Evolutionary conservation across 1,140 invertebrate species (phyloP), one percentile per base, ranked within the genome.

Genomic region (Conus ventricosus): DNA sequence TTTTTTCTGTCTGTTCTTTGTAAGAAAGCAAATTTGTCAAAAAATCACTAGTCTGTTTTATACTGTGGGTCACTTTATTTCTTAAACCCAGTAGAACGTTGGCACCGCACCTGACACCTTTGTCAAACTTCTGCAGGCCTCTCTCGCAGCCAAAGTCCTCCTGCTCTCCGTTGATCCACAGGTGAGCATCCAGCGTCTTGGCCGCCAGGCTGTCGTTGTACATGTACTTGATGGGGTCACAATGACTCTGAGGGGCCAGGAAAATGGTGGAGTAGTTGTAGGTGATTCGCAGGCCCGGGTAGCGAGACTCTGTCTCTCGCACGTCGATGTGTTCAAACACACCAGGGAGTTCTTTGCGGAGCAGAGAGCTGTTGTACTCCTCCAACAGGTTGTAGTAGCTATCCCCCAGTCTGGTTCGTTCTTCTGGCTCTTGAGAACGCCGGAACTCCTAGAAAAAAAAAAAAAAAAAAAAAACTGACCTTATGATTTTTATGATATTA

Each of bases 371-470:
- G 81, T 94, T 94, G 89, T 95, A 95, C 87, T 95, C 94, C 76
- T 95, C 95, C 11, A 95, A 91, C 1, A 95, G 91, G 89, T 95
- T 95, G 90, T 92, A 95, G 88, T 94, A 95, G 89, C 95, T 95
- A 55, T 91, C 91, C 4, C 90, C 90, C 80, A 94, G 93, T 39
- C 89, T 85, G 11, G 90, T 88, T 71, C 92, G 89, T 88, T 95
- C 92, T 15, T 87, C 85, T 39, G 95, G 95, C 86, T 95, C 95
- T 89, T 95, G 94, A 39, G 95, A 94, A 84, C 95, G 87, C 4
- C 95, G 91, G 88, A 95, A 95, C 78, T 93, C 94, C 95, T 95
- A 76, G 5, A 53, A 84, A 55, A 8, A 67, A 10, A 63, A 5
- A 53, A 63, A 5, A 53, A 53, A 78, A 51, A 80, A 25, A 39